Percentiles rank a stretch among this genome's conserved stretches.
These are phyloP conservation scores for Epinotia brunnichana DNA, from an alignment of 2,888 invertebrate genomes.

Conservation along the genomic window DNA sequence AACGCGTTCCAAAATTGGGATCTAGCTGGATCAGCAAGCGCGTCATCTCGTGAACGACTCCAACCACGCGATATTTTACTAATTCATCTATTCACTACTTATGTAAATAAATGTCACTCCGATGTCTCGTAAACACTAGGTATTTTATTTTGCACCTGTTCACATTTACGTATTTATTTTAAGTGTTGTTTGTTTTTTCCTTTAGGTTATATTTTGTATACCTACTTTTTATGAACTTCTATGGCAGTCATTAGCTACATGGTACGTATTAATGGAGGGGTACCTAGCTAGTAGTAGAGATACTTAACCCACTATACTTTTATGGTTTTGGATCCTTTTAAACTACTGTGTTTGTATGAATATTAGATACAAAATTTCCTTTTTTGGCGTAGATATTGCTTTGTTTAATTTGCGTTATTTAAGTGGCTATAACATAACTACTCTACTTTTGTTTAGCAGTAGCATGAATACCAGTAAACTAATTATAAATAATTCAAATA, in stretches of 20 bases:
- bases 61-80: constrained; percentile 32
- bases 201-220: too few species aligned
- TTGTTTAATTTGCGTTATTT: too few species aligned
- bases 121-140: constrained; percentile 33
- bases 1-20: neutral
- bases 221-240: too few species aligned
- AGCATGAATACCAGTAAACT: neutral
- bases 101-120: constrained; percentile 35
- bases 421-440: too few species aligned
- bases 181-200: neutral
- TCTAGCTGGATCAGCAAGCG: constrained; percentile 8
- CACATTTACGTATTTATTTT: constrained; percentile 30
- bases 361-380: too few species aligned
- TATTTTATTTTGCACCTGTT: constrained; percentile 39
- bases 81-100: constrained; percentile 32
- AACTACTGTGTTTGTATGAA: too few species aligned
- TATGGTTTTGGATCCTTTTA: too few species aligned
- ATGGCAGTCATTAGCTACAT: too few species aligned
- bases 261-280: too few species aligned
- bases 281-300: too few species aligned
- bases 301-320: too few species aligned
- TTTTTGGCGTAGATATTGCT: too few species aligned
- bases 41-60: constrained; percentile 31
- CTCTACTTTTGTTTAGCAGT: neutral
- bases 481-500: constrained; percentile 19